phyloP scores from a whole-genome alignment of 2,797 vertebrate species.

The Melanotaenia nigrans region DNA sequence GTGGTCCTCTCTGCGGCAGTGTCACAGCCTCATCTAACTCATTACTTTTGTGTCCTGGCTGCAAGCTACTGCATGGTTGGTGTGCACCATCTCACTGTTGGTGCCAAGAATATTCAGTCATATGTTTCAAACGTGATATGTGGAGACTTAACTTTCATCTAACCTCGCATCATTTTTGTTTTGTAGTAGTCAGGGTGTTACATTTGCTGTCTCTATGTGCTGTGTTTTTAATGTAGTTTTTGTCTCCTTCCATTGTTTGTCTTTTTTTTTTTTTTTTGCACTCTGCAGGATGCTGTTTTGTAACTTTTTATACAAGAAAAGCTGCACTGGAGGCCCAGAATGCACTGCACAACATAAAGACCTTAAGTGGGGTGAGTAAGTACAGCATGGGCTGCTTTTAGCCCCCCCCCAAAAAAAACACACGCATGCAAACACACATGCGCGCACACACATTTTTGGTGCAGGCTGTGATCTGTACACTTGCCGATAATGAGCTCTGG shows the following conservation, averaged over 20 bases:
- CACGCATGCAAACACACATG: no score
- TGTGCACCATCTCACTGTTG: slow-evolving; percentile 37
- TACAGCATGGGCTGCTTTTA: slow-evolving; percentile 63
- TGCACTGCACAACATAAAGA: slow-evolving; percentile 99
- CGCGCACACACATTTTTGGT: slow-evolving; percentile 23
- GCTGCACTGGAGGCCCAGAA: slow-evolving; percentile 99
- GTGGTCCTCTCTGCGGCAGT: slow-evolving; percentile 49
- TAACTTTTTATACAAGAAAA: slow-evolving; percentile 99
- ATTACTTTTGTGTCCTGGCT: slow-evolving; percentile 50
- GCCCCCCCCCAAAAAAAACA: slow-evolving; percentile 41
- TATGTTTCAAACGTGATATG: slow-evolving; percentile 55
- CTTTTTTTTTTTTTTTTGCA: slow-evolving; percentile 40
- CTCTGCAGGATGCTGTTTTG: slow-evolving; percentile 98
- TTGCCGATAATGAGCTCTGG: slow-evolving; percentile 66
- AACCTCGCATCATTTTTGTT: slow-evolving; percentile 33
- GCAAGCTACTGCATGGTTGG: slow-evolving; percentile 47
- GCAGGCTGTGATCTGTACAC: slow-evolving; percentile 54
- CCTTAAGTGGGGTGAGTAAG: slow-evolving; percentile 98
- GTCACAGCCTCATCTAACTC: slow-evolving; percentile 55
- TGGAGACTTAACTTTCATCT: slow-evolving; percentile 36
- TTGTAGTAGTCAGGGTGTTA: slow-evolving; percentile 31
- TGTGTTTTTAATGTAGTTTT: slow-evolving; percentile 51
- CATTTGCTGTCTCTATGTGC: slow-evolving; percentile 42
- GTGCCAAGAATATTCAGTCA: slow-evolving; percentile 66
- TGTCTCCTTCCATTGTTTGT: slow-evolving; percentile 53